These are phyloP conservation scores for Synergus itoensis DNA, from an alignment of 2,888 invertebrate species.

Conservation along the genomic window DNA sequence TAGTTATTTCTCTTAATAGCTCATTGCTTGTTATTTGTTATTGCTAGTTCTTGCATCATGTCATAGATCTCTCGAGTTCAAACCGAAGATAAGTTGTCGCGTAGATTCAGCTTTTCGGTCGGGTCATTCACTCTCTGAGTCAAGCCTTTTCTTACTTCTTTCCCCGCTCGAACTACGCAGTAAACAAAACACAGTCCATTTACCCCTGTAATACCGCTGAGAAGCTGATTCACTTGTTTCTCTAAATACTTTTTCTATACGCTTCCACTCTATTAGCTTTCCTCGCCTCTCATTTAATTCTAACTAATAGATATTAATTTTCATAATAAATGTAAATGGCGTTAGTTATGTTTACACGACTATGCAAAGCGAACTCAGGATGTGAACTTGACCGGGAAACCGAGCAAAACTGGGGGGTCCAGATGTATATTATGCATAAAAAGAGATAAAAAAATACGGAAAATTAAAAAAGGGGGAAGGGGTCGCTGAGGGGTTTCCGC, in stretches of 20 bases:
- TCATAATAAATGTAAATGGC: no score
- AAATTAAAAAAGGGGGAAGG: no score
- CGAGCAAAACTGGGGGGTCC: no score
- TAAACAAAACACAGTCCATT: slow-evolving; percentile 61
- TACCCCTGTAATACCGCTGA: slow-evolving; percentile 51
- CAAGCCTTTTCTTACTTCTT: slow-evolving; percentile 45
- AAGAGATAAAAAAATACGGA: no score
- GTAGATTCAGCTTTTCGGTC: slow-evolving; percentile 41
- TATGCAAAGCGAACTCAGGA: no score
- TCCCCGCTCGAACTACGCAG: slow-evolving; percentile 57
- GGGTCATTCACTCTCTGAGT: slow-evolving; percentile 56
- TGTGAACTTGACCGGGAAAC: no score
- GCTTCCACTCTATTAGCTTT: no score
- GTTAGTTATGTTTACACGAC: no score
- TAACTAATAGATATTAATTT: no score
- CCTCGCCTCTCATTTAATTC: no score
- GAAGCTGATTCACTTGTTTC: slow-evolving; percentile 43
- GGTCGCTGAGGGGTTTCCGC: no score
- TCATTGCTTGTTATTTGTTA: neutral
- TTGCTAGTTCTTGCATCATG: neutral
- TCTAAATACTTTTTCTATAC: neutral
- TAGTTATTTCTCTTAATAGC: neutral
- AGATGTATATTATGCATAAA: no score
- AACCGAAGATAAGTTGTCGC: slow-evolving; percentile 14
- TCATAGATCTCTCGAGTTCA: neutral